Conservation (phyloP, 2,888 invertebrate genomes). For the Chorisops tibialis region DNA sequence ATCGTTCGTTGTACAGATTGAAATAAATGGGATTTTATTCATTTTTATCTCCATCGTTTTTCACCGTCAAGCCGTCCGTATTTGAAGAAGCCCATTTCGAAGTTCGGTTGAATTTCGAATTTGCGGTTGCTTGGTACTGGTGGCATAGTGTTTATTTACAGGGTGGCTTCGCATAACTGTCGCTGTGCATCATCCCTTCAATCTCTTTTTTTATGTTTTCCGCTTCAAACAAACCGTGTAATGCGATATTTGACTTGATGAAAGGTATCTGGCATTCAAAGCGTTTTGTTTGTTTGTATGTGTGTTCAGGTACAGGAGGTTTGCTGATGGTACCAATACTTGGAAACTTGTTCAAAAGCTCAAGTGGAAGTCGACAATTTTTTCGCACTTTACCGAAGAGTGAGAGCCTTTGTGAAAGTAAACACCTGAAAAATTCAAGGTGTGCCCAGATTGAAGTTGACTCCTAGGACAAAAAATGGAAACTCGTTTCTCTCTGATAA, state of each 20-base stretch:
- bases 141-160: slow-evolving; percentile 16
- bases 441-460: slow-evolving; percentile 10
- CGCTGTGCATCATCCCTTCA: background rate
- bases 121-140: slow-evolving; percentile 16
- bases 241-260: slow-evolving; percentile 25
- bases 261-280: slow-evolving; percentile 7
- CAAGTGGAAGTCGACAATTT: slow-evolving; percentile 11
- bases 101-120: slow-evolving; percentile 15
- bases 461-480: too few species aligned
- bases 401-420: slow-evolving; percentile 21
- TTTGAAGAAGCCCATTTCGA: too few species aligned
- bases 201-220: slow-evolving; percentile 12
- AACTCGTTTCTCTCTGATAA: too few species aligned
- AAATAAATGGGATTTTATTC: too few species aligned
- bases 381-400: background rate
- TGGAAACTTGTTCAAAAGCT: slow-evolving; percentile 3
- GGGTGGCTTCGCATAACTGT: background rate
- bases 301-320: background rate
- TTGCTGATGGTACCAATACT: background rate
- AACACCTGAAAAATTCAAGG: slow-evolving; percentile 13
- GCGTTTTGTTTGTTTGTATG: slow-evolving; percentile 5
- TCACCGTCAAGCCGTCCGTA: too few species aligned
- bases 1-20: too few species aligned
- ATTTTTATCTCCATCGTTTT: too few species aligned
- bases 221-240: slow-evolving; percentile 24